Conservation (phyloP, 1,140 invertebrate genomes). For the roundworm (Caenorhabditis elegans) region WBcel235 BX284606.5:6983501-6984000, state of each 20-base stretch:
- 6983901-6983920: constrained; percentile 21
- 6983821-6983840: constrained; percentile 28
- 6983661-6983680: no score
- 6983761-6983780: not conserved
- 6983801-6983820: not conserved
- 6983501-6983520: no score
- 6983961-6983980: constrained; percentile 2
- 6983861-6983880: constrained; percentile 9
- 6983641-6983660: no score
- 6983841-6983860: not conserved
- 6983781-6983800: not conserved
- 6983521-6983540: no score
- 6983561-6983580: no score
- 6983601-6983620: no score
- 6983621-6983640: no score
- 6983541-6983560: no score
- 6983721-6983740: no score
- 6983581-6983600: no score
- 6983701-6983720: no score
- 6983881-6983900: not conserved
- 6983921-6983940: not conserved
- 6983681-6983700: no score
- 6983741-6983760: not conserved
- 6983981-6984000: not conserved
- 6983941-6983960: not conserved